Base-by-base conservation (phyloP, 2,113 vertebrate genomes). In the Eulacestoma nigropectus region DNA sequence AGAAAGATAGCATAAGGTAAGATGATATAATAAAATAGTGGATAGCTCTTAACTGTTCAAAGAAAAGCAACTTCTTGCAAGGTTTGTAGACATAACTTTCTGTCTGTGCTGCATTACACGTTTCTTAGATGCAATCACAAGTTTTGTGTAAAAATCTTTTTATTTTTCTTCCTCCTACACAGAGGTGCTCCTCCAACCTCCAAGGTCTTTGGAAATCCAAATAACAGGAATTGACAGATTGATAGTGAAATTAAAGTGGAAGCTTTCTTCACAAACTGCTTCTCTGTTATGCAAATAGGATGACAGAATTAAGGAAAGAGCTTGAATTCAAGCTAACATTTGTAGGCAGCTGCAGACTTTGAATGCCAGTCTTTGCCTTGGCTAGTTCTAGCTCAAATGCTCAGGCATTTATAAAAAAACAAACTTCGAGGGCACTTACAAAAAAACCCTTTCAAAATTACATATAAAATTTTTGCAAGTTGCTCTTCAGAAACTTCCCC, bases 131-230 rank as follows among this genome's bases (percentile, higher is more conserved):
- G 20, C 21, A 68, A 18, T 19, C 16, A 18, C 9, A 59, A 35
- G 5, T 85, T 82, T 85, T 69, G 11, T 52, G 16, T 35, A 32
- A 8, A 29, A 55, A 6, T 20, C 0, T 42, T 21, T 35, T 16
- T 19, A 1, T 5, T 67, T 70, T 72, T 35, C 29, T 8, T 2
- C 7, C 17, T 52, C 13, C 3, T n/a, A 5, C 32, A 42, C 16
- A 42, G 42, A 50, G 3, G 2, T 18, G 10, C 6, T 70, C 4
- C 18, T 85, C 14, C 8, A 1, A n/a, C 4, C 7, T 18, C 3
- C 7, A 42, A 10, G 53, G 19, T 16, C 73, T 87, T 57, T 76
- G 13, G 37, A 88, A 83, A 53, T 73, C 32, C 26, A 47, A 1
- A 39, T 42, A 10, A 42, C 1, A 5, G 16, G 7, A 86, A 52